These are phyloP conservation scores for Drosophila orosa DNA, from an alignment of 1,140 invertebrate genomes.

Conservation along the genomic window DNA sequence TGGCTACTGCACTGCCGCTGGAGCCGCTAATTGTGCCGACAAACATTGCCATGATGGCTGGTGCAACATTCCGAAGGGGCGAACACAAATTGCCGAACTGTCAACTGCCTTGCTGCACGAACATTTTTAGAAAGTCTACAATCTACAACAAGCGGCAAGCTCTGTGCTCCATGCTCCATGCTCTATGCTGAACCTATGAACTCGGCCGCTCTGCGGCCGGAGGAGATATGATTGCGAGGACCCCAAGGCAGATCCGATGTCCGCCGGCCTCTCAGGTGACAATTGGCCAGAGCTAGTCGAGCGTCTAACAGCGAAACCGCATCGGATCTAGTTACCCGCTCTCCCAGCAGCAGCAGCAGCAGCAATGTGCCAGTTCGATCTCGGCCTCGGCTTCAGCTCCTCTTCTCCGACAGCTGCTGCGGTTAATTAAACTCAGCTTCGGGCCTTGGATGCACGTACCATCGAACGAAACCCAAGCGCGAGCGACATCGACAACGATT, in stretches of 20 bases:
- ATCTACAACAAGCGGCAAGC: too few species aligned
- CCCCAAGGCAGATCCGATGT: constrained; percentile 42
- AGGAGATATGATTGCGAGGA: constrained; percentile 39
- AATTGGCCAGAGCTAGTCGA: constrained; percentile 58
- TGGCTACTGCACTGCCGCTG: constrained; percentile 35
- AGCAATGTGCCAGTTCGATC: constrained; percentile 51
- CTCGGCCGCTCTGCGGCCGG: constrained; percentile 38
- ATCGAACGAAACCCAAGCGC: constrained; percentile 44
- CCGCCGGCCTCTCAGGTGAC: constrained; percentile 62
- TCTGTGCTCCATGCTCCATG: not conserved
- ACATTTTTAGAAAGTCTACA: constrained; percentile 52
- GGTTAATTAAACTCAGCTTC: constrained; percentile 63
- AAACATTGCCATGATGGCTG: constrained; percentile 19
- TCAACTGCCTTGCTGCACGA: constrained; percentile 50
- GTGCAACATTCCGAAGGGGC: constrained; percentile 35
- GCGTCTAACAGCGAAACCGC: constrained; percentile 53
- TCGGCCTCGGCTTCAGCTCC: constrained; percentile 1
- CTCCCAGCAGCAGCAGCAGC: constrained; percentile 29
- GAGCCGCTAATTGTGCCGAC: constrained; percentile 29
- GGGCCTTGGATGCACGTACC: constrained; percentile 12
- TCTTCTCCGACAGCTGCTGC: constrained; percentile 42
- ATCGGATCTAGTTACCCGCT: constrained; percentile 55
- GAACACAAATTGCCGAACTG: constrained; percentile 33
- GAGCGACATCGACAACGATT: constrained; percentile 54
- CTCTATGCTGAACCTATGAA: constrained; percentile 58